These are phyloP conservation scores for Amiota minor DNA, from an alignment of 2,888 invertebrate species.

Conservation along the genomic window DNA sequence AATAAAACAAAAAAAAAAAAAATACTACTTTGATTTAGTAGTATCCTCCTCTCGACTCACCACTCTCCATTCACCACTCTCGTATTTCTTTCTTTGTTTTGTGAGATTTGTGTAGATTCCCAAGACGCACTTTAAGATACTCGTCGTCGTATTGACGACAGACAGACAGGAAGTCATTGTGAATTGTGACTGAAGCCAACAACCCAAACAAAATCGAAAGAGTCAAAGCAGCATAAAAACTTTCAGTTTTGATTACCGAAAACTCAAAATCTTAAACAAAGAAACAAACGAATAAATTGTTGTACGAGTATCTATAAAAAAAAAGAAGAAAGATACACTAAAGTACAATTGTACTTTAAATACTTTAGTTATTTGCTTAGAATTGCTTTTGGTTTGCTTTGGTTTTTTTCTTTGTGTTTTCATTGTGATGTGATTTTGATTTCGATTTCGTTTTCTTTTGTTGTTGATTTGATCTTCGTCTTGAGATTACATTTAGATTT, in stretches of 20 bases:
- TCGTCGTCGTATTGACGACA: too few species aligned
- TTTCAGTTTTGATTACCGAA: too few species aligned
- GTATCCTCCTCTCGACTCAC: background rate
- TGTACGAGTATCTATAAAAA: conserved; percentile 7
- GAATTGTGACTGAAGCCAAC: too few species aligned
- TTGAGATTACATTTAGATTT: conserved; percentile 54
- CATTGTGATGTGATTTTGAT: background rate
- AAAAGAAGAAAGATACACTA: background rate
- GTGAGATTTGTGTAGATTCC: conserved; percentile 15
- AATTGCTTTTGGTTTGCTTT: too few species aligned
- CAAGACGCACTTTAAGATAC: conserved; percentile 43
- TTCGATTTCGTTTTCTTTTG: background rate
- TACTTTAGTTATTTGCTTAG: too few species aligned
- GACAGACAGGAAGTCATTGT: background rate
- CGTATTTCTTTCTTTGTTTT: background rate
- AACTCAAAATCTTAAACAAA: conserved; percentile 34
- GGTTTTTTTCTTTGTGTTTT: conserved; percentile 35
- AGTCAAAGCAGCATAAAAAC: too few species aligned
- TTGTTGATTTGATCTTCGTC: background rate
- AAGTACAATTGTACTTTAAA: too few species aligned
- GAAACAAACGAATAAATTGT: background rate
- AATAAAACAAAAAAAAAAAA: too few species aligned
- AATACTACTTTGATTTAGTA: conserved; percentile 52
- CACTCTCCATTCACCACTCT: too few species aligned
- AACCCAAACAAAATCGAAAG: background rate